These are phyloP conservation scores for Uromys caudimaculatus DNA, from an alignment of 2,797 vertebrate species.

Conservation along the genomic window DNA sequence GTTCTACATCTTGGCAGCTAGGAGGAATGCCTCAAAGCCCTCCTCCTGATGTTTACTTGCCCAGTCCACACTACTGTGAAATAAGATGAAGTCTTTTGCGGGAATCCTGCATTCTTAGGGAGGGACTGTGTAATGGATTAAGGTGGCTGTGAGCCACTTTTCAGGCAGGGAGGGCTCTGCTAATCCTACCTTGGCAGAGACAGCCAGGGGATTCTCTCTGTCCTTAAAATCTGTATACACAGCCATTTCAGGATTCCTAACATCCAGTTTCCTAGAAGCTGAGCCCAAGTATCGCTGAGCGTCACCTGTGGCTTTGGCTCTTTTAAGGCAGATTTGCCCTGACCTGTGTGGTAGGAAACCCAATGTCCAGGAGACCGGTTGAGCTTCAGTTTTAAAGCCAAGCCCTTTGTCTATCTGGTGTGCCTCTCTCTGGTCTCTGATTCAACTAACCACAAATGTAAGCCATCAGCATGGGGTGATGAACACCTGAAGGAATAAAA, in stretches of 20 bases:
- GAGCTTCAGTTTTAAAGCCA: constrained; percentile 69
- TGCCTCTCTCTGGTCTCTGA: constrained; percentile 61
- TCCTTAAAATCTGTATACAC: not conserved
- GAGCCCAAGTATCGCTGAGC: not conserved
- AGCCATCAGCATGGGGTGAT: constrained; percentile 13
- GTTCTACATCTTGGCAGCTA: not conserved
- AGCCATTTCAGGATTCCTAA: not conserved
- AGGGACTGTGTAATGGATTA: not conserved
- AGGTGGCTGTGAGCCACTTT: not conserved
- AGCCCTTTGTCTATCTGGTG: constrained; percentile 35
- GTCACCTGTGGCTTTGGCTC: not conserved
- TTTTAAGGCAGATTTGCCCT: not conserved
- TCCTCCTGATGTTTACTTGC: not conserved
- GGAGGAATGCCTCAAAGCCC: not conserved
- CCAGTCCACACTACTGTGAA: not conserved
- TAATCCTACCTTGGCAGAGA: not conserved
- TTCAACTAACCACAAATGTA: constrained; percentile 75
- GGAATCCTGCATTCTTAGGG: not conserved
- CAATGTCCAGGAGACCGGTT: not conserved
- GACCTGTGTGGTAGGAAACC: not conserved
- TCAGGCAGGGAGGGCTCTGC: constrained; percentile 15
- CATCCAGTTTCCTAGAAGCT: not conserved
- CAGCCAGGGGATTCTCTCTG: not conserved
- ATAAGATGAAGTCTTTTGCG: not conserved
- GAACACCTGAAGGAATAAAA: constrained; percentile 67